These are phyloP conservation scores for Linnaemya vulpina DNA, from an alignment of 2,888 invertebrate genomes.

Conservation along the genomic window DNA sequence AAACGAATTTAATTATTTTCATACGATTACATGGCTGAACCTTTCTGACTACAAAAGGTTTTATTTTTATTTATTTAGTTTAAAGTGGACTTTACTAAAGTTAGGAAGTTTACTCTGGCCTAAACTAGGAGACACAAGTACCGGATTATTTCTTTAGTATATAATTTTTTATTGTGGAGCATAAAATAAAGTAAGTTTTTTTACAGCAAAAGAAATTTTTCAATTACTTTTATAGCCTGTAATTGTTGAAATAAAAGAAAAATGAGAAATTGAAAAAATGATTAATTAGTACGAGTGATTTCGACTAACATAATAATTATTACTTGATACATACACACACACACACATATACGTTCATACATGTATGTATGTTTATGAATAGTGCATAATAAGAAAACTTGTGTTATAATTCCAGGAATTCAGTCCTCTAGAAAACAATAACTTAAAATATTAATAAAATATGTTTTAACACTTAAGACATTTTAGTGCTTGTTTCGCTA, in stretches of 20 bases:
- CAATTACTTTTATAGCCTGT: background rate
- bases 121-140: background rate
- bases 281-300: too few species aligned
- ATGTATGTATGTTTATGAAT: too few species aligned
- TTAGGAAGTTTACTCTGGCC: slow-evolving; percentile 1
- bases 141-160: background rate
- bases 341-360: too few species aligned
- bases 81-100: slow-evolving; percentile 33
- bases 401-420: too few species aligned
- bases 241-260: background rate
- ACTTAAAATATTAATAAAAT: too few species aligned
- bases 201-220: background rate
- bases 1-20: slow-evolving; percentile 42
- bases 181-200: background rate
- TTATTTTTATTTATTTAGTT: slow-evolving; percentile 34
- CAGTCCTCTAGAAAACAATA: too few species aligned
- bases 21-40: background rate
- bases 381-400: too few species aligned
- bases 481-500: too few species aligned
- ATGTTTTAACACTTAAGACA: too few species aligned
- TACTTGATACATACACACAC: too few species aligned
- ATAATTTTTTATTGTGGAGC: background rate
- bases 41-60: background rate
- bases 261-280: too few species aligned
- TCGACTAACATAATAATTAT: too few species aligned